phyloP scores from a whole-genome alignment of 2,888 invertebrate species.

The Osedax fenrisi region DNA sequence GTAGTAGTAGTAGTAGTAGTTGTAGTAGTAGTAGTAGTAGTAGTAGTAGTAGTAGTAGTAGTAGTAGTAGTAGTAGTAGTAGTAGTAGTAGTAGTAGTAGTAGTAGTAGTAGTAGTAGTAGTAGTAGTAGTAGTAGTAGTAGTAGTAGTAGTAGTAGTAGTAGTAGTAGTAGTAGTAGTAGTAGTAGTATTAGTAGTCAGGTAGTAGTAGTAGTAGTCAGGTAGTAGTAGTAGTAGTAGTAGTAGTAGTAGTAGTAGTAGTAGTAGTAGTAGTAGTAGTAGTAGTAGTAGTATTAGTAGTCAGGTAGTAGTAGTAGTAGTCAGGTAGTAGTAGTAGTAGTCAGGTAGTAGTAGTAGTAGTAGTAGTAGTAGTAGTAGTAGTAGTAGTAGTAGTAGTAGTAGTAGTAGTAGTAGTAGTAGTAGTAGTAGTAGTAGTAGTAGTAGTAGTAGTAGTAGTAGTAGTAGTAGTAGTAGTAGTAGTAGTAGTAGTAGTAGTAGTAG shows the following conservation, averaged over 20 bases:
- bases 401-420: conserved; percentile 32
- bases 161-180: conserved; percentile 35
- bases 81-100: conserved; percentile 35
- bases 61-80: conserved; percentile 34
- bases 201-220: no score
- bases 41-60: conserved; percentile 31
- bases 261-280: no score
- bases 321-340: no score
- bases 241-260: no score
- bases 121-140: conserved; percentile 31
- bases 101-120: conserved; percentile 33
- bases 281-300: no score
- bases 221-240: no score
- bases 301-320: no score
- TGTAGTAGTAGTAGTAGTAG: conserved; percentile 33
- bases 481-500: conserved; percentile 13
- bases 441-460: conserved; percentile 4
- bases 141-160: conserved; percentile 33
- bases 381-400: conserved; percentile 33
- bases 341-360: no score
- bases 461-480: not conserved
- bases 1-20: conserved; percentile 33
- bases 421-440: conserved; percentile 32
- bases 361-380: conserved; percentile 34
- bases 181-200: no score